These are phyloP conservation scores for Microctenopoma stevenorrisi DNA, from an alignment of 2,797 vertebrate species.

Conservation along the genomic window DNA sequence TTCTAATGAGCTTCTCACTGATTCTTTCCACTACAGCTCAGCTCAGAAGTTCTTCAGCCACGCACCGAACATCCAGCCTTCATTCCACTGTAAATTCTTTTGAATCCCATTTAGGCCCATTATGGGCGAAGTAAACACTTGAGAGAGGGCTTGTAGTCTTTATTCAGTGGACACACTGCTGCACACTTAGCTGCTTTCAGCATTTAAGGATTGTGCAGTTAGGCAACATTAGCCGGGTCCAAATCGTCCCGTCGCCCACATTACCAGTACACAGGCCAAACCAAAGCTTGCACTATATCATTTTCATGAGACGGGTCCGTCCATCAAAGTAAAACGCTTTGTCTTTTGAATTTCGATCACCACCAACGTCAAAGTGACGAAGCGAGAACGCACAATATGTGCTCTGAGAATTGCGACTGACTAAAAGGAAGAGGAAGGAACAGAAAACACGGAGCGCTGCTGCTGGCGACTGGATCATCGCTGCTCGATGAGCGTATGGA, in stretches of 20 bases:
- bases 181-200: not conserved
- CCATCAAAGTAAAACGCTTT: conserved; percentile 19
- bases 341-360: conserved; percentile 10
- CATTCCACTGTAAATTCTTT: conserved; percentile 73
- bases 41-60: conserved; percentile 39
- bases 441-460: too few relatives aligned
- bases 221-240: conserved; percentile 4
- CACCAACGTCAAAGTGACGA: conserved; percentile 11
- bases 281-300: conserved; percentile 41
- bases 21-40: conserved; percentile 72
- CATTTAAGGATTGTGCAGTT: not conserved
- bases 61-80: conserved; percentile 62
- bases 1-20: conserved; percentile 54
- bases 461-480: too few relatives aligned
- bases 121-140: conserved; percentile 39
- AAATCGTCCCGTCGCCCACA: conserved; percentile 27
- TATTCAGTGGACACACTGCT: not conserved
- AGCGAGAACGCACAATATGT: conserved; percentile 21
- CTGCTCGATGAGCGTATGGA: too few relatives aligned
- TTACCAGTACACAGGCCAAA: conserved; percentile 43
- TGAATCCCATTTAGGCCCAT: conserved; percentile 34
- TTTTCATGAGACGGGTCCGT: conserved; percentile 26
- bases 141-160: conserved; percentile 18
- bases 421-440: conserved; percentile 11
- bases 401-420: not conserved